phyloP scores from a whole-genome alignment of 2,797 vertebrate species.

The Amblyopsis hoosieri region DNA sequence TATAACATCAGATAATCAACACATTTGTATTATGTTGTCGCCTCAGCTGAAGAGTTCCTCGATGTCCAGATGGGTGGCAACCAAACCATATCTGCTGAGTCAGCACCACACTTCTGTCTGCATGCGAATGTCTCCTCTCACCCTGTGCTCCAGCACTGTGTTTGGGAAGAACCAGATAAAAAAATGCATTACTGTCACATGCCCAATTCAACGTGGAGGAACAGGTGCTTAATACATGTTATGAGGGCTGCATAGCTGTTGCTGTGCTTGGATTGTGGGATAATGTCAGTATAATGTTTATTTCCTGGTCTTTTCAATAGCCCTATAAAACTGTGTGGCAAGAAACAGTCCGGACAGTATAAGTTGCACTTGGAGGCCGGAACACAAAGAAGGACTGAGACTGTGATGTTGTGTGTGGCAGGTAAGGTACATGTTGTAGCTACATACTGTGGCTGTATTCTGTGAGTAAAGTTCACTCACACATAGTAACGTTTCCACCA shows the following conservation, averaged over 20 bases:
- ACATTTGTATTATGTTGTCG: constrained; percentile 19
- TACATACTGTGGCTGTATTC: not conserved
- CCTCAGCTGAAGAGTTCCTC: constrained; percentile 84
- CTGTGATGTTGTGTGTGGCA: constrained; percentile 81
- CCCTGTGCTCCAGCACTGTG: constrained; percentile 78
- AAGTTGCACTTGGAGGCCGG: constrained; percentile 84
- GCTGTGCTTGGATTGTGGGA: not conserved
- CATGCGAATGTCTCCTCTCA: constrained; percentile 81
- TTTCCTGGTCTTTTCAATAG: constrained; percentile 44
- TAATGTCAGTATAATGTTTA: not conserved
- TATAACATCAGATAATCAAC: too few relatives aligned
- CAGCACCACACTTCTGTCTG: constrained; percentile 76
- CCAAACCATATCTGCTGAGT: constrained; percentile 60
- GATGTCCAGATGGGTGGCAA: constrained; percentile 71
- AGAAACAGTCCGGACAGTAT: constrained; percentile 81
- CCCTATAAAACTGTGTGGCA: constrained; percentile 76
- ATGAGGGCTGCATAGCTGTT: not conserved
- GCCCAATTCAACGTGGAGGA: constrained; percentile 18
- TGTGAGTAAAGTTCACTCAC: not conserved
- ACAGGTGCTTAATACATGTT: constrained; percentile 24
- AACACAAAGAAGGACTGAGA: constrained; percentile 75
- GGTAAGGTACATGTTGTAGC: constrained; percentile 75
- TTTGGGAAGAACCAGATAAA: constrained; percentile 81
- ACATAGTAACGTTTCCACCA: too few relatives aligned
- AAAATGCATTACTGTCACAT: constrained; percentile 61